phyloP scores from a whole-genome alignment of 1,140 invertebrate genomes.

The Panulirus ornatus region DNA sequence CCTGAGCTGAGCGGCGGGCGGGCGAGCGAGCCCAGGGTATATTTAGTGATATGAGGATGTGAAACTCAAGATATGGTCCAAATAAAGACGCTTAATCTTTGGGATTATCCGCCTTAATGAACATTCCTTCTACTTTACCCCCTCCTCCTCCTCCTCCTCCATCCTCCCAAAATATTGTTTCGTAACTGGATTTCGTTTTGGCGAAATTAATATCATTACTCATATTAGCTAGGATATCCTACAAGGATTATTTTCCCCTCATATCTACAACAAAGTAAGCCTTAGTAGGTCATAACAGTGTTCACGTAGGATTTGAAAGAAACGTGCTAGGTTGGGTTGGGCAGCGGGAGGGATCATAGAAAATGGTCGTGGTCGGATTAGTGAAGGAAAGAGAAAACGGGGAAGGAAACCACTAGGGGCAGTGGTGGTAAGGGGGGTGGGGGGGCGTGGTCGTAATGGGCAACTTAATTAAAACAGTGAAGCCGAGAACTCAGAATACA shows the following conservation, averaged over 20 bases:
- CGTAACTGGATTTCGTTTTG: constrained; percentile 36
- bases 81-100: constrained; percentile 31
- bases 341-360: not conserved
- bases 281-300: not conserved
- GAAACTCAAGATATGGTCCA: constrained; percentile 48
- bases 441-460: not conserved
- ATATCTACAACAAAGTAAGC: constrained; percentile 28
- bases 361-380: constrained; percentile 2
- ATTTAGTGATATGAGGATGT: constrained; percentile 37
- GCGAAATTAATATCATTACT: constrained; percentile 35
- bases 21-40: constrained; percentile 8
- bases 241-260: constrained; percentile 30
- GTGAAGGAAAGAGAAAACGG: not conserved
- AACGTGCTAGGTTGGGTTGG: not conserved
- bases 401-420: no score
- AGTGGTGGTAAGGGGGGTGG: no score
- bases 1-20: not conserved
- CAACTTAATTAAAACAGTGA: not conserved
- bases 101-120: constrained; percentile 35
- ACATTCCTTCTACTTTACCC: not conserved
- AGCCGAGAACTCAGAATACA: constrained; percentile 28
- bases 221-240: constrained; percentile 35
- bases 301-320: constrained; percentile 24
- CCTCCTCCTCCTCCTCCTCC: not conserved
- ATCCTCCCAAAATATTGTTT: constrained; percentile 25